Evolutionary conservation across 2,888 invertebrate species (phyloP).

Genomic region (Yponomeuta sedellus): DNA sequence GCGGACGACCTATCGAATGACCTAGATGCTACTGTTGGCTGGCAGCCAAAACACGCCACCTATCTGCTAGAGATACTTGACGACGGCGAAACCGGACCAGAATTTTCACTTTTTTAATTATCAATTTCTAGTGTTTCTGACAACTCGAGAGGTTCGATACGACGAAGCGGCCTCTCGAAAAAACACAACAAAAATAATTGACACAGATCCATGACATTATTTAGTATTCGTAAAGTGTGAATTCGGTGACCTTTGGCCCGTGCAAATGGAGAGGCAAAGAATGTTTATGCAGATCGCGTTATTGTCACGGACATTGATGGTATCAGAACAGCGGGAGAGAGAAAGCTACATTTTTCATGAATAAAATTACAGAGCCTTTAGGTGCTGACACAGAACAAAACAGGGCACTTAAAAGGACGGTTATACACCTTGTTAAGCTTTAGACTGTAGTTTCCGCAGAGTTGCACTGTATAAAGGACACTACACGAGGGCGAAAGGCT

Average conservation of each 20-base stretch:
- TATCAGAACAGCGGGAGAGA: neutral
- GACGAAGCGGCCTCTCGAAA: neutral
- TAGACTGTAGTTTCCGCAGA: neutral
- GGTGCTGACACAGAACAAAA: too few relatives aligned
- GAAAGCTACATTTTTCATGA: neutral
- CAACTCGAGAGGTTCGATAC: neutral
- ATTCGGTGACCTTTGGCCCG: slow-evolving; percentile 5
- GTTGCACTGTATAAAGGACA: neutral
- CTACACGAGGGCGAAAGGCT: neutral
- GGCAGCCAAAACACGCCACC: slow-evolving; percentile 48
- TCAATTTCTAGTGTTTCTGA: slow-evolving; percentile 47
- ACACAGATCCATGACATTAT: slow-evolving; percentile 7
- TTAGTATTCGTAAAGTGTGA: neutral
- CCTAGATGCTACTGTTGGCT: slow-evolving; percentile 59
- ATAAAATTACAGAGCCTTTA: too few relatives aligned
- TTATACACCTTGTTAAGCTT: neutral
- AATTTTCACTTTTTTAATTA: slow-evolving; percentile 70
- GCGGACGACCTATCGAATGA: slow-evolving; percentile 43
- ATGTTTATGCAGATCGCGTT: slow-evolving; percentile 10
- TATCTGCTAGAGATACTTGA: slow-evolving; percentile 47
- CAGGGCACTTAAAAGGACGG: neutral
- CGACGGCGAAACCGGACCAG: slow-evolving; percentile 48
- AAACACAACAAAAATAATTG: neutral
- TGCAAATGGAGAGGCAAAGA: neutral
- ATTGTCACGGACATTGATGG: neutral